These are phyloP conservation scores for Ommatoiulus sabulosus DNA, from an alignment of 2,888 invertebrate species.

Conservation along the genomic window DNA sequence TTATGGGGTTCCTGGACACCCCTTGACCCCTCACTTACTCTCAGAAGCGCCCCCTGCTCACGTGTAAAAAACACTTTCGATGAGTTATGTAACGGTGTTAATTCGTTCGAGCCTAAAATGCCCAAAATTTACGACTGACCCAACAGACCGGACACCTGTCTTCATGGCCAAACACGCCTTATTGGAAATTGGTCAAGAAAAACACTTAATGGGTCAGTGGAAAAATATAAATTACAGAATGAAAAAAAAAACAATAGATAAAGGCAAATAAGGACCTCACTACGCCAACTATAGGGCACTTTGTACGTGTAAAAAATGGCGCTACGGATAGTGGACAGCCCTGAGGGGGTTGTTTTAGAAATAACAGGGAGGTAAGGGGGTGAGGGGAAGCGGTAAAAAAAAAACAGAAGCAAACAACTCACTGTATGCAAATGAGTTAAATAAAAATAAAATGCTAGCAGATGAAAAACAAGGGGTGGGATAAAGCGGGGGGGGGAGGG, in stretches of 20 bases:
- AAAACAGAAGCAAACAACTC: conserved; percentile 51
- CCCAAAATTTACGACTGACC: conserved; percentile 19
- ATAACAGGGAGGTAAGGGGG: conserved; percentile 9
- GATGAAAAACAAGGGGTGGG: conserved; percentile 25
- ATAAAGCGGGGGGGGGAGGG: background rate
- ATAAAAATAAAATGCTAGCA: conserved; percentile 47
- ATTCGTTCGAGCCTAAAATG: background rate
- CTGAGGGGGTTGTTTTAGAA: background rate
- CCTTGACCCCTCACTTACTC: background rate
- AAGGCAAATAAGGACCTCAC: background rate
- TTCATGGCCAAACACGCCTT: background rate
- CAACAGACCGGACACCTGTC: background rate
- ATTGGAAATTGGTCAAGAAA: conserved; percentile 33
- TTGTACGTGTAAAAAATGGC: conserved; percentile 1
- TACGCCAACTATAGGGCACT: background rate
- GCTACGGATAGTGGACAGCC: background rate
- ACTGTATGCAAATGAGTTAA: conserved; percentile 49
- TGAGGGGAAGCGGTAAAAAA: conserved; percentile 7
- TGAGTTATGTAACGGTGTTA: background rate
- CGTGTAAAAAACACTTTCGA: background rate
- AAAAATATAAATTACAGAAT: background rate
- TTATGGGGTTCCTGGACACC: background rate
- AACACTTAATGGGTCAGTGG: conserved; percentile 4
- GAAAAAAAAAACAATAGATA: background rate
- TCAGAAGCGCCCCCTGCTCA: conserved; percentile 12